These are phyloP conservation scores for Triplophysa dalaica DNA, from an alignment of 2,113 vertebrate genomes.

Conservation along the genomic window DNA sequence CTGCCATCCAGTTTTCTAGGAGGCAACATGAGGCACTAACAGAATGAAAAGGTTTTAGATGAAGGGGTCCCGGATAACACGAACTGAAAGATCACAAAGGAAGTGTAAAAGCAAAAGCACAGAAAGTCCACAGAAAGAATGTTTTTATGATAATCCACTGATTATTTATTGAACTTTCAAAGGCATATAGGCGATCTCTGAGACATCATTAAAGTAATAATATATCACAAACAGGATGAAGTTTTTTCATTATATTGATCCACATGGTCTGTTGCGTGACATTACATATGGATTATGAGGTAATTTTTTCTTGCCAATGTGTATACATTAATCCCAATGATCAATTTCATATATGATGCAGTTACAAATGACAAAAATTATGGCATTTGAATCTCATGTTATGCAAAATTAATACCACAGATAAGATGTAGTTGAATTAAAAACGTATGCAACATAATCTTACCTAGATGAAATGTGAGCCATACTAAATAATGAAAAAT, in stretches of 20 bases:
- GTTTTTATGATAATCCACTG: background rate
- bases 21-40: background rate
- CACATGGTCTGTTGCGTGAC: too few relatives aligned
- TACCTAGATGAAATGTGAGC: too few relatives aligned
- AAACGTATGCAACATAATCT: too few relatives aligned
- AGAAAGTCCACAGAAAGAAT: background rate
- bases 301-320: too few relatives aligned
- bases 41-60: background rate
- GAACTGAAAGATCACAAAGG: background rate
- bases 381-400: too few relatives aligned
- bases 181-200: background rate
- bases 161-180: background rate
- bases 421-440: too few relatives aligned
- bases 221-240: background rate
- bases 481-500: too few relatives aligned
- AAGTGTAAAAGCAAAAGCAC: background rate
- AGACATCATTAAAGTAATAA: background rate
- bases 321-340: too few relatives aligned
- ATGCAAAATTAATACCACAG: too few relatives aligned
- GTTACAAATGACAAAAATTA: too few relatives aligned
- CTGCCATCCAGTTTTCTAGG: background rate
- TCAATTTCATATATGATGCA: too few relatives aligned
- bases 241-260: background rate
- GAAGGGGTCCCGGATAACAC: background rate
- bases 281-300: background rate